Percentiles rank a stretch among this genome's conserved stretches.
Conservation (phyloP, 2,797 vertebrate genomes). For the Odontamblyopus lacepedii region DNA sequence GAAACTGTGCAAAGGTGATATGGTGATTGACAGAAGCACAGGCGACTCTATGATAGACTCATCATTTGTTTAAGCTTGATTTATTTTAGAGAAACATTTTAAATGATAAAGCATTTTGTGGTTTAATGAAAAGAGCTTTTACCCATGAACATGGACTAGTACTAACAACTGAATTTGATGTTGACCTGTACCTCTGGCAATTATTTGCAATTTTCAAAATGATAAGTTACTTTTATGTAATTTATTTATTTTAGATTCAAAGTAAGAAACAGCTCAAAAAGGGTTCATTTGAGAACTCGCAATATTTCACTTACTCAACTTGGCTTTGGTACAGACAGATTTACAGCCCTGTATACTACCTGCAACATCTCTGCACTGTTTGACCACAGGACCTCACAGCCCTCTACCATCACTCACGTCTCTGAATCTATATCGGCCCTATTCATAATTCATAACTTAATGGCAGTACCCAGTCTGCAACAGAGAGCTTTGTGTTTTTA, state of each 20-base stretch:
- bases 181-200: not conserved
- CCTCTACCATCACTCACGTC: not conserved
- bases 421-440: not conserved
- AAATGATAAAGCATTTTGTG: not conserved
- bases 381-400: not conserved
- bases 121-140: not conserved
- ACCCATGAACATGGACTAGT: not conserved
- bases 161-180: too few relatives aligned
- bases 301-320: not conserved
- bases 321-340: not conserved
- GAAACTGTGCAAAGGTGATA: too few relatives aligned
- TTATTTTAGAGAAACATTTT: not conserved
- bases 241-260: too few relatives aligned
- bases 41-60: too few relatives aligned
- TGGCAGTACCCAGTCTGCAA: not conserved
- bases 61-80: not conserved
- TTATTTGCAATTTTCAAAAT: too few relatives aligned
- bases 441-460: constrained; percentile 14
- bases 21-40: too few relatives aligned
- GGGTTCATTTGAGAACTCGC: not conserved
- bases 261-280: not conserved
- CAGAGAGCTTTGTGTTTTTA: not conserved
- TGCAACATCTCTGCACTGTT: not conserved
- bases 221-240: too few relatives aligned
- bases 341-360: not conserved